Percentiles rank a stretch among this genome's conserved stretches.
Conservation (phyloP, 2,797 vertebrate species). For the Knipowitschia caucasica region DNA sequence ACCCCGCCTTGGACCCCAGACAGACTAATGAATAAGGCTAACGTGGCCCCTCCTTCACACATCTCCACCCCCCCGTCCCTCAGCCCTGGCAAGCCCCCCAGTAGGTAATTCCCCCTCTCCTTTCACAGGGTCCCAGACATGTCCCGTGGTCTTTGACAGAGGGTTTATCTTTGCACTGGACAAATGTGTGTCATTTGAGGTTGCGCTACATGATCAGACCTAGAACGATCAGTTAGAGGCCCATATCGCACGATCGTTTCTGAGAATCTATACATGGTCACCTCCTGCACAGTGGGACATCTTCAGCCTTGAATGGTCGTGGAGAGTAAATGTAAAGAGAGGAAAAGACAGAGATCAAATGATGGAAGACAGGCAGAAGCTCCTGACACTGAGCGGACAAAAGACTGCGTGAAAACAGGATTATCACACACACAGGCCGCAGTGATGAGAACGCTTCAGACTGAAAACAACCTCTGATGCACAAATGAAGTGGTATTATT, state of each 20-base stretch:
- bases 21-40: slow-evolving; percentile 76
- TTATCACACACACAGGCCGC: slow-evolving; percentile 55
- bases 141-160: slow-evolving; percentile 72
- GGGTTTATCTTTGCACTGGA: slow-evolving; percentile 75
- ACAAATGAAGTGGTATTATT: neutral
- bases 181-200: slow-evolving; percentile 74
- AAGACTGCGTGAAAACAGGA: slow-evolving; percentile 64
- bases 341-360: slow-evolving; percentile 64
- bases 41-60: slow-evolving; percentile 33
- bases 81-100: slow-evolving; percentile 66
- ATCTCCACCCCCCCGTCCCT: slow-evolving; percentile 33
- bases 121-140: slow-evolving; percentile 76
- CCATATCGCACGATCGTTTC: too few relatives aligned
- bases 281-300: slow-evolving; percentile 63
- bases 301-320: slow-evolving; percentile 62
- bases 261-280: slow-evolving; percentile 38
- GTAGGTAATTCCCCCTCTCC: slow-evolving; percentile 74
- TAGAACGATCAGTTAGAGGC: too few relatives aligned
- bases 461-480: neutral
- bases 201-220: too few relatives aligned
- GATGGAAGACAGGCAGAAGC: slow-evolving; percentile 63
- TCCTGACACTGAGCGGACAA: slow-evolving; percentile 64
- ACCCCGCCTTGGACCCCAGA: slow-evolving; percentile 75
- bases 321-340: slow-evolving; percentile 70
- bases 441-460: slow-evolving; percentile 29